These are phyloP conservation scores for Drosophila paramelanica DNA, from an alignment of 2,888 invertebrate genomes.

Conservation along the genomic window DNA sequence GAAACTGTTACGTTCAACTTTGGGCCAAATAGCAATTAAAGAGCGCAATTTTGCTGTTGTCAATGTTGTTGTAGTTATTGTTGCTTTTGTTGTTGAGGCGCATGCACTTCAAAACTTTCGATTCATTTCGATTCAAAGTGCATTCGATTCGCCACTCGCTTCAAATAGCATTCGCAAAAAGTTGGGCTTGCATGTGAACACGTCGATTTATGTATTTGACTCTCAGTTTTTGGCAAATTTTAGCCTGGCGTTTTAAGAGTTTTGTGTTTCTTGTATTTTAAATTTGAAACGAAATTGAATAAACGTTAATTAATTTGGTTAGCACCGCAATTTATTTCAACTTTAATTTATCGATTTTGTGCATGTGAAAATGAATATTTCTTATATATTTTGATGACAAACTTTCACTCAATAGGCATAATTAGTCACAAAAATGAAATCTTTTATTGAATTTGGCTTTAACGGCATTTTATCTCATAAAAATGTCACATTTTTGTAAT, in stretches of 20 bases:
- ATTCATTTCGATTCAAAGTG: slow-evolving; percentile 40
- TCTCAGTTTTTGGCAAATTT: slow-evolving; percentile 6
- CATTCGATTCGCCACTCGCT: slow-evolving; percentile 30
- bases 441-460: too few species aligned
- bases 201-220: slow-evolving; percentile 28
- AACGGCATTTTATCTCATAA: not conserved
- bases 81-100: not conserved
- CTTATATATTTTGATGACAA: too few species aligned
- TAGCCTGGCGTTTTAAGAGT: not conserved
- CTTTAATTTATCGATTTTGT: too few species aligned
- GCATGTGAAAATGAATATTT: too few species aligned
- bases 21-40: slow-evolving; percentile 50
- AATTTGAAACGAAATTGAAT: too few species aligned
- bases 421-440: too few species aligned
- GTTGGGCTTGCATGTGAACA: slow-evolving; percentile 8
- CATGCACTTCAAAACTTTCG: slow-evolving; percentile 42
- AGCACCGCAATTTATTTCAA: too few species aligned
- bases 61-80: slow-evolving; percentile 9
- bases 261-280: too few species aligned
- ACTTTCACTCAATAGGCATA: too few species aligned
- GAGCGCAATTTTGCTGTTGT: slow-evolving; percentile 27
- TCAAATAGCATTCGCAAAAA: slow-evolving; percentile 17
- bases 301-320: too few species aligned
- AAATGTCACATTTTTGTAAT: too few species aligned
- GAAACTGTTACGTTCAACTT: slow-evolving; percentile 45